A percentile compares a stretch with the other conserved stretches of the same genome.
Conservation (phyloP, 1,140 invertebrate genomes). For the Hylaeus anthracinus region DNA sequence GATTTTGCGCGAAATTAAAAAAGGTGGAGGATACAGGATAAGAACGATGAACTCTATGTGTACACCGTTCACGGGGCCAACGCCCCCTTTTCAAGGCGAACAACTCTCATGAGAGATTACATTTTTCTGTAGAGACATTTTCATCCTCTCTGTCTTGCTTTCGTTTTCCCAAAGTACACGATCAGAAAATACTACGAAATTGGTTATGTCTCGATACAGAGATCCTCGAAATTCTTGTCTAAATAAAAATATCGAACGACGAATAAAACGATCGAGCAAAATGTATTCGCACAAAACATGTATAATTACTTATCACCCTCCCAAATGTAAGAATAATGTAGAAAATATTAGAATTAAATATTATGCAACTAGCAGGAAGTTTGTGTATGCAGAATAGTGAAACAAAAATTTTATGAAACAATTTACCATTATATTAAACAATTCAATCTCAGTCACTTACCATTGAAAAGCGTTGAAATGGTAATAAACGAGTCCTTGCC, state of each 20-base stretch:
- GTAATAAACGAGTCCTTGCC: slow-evolving; percentile 96
- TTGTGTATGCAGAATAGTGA: neutral
- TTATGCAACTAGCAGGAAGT: neutral
- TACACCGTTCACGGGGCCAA: slow-evolving; percentile 69
- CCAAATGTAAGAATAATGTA: neutral
- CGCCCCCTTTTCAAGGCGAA: slow-evolving; percentile 75
- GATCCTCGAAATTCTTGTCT: too few species aligned
- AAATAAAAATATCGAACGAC: too few species aligned
- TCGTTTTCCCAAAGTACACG: neutral
- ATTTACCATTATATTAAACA: neutral
- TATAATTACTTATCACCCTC: neutral
- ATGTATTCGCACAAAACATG: too few species aligned
- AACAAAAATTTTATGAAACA: neutral
- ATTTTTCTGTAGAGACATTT: slow-evolving; percentile 68
- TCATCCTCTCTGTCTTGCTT: slow-evolving; percentile 20
- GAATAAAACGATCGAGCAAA: too few species aligned
- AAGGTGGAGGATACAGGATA: slow-evolving; percentile 43
- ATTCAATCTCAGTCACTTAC: slow-evolving; percentile 85
- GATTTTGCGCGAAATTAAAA: slow-evolving; percentile 59
- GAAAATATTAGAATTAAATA: neutral
- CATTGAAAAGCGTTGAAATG: slow-evolving; percentile 97
- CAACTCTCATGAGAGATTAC: slow-evolving; percentile 71
- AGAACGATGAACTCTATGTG: slow-evolving; percentile 67
- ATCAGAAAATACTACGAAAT: neutral
- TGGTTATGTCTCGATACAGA: neutral